Evolutionary conservation across 2,888 invertebrate genomes (phyloP), one percentile per base, ranked within the genome.

Genomic region (Caradrina kadenii): DNA sequence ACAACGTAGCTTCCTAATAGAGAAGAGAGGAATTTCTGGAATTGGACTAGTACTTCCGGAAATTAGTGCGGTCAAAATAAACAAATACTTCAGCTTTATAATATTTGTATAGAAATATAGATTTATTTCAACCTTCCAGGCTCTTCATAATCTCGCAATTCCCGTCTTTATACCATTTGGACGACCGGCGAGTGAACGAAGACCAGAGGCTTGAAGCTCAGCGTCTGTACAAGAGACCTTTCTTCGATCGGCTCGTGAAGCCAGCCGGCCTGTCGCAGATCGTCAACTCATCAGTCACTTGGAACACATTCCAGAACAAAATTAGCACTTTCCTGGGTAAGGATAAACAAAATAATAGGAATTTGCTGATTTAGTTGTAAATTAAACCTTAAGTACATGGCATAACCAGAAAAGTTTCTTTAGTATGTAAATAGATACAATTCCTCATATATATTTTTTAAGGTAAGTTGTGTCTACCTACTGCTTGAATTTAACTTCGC

Each of bases 71-170:
- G 2, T 1, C 35, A 35, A 35, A n/a, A 8, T 1, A 35, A 7
- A 35, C 35, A 35, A 35, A 35, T 8, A 1, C 35, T 35, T 35
- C 35, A 35, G 8, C 35, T 35, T 35, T 31, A 31, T 6, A 31
- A 31, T 7, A 42, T 1, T 2, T 39, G 11, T 39, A n/a, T 39
- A 39, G 8, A 7, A 11, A 10, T 39, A 39, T 39, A 39, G 1
- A 11, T 42, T 1, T 42, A 13, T 45, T 53, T 19, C n/a, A 31
- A 48, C 2, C 59, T 95, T 96, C 2, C 91, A 98, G 98, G 88
- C 94, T 97, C 35, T 98, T 97, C 91, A 96, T 98, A 31, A 97
- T 98, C 86, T 97, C 98, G 1, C 96, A 97, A 87, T 97, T 98
- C 84, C 96, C 97, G 1, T 96, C 96, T 0, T 93, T 98, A 67